Base-by-base conservation (phyloP, 2,888 invertebrate species). In the Amorpha juglandis region DNA sequence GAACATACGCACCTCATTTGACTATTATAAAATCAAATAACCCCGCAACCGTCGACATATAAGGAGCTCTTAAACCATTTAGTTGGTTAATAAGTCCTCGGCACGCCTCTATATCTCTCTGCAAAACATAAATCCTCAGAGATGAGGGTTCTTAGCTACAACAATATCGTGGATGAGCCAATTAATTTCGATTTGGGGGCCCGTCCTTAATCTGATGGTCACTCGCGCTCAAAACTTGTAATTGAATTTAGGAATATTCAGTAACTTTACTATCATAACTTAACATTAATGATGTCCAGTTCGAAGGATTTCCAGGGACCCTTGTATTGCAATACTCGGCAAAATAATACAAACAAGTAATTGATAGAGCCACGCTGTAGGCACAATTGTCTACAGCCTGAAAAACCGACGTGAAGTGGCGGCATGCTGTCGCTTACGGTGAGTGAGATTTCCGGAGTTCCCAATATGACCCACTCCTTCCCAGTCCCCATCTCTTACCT, bases 171-270 rank as follows among this genome's bases (percentile, higher is more conserved):
- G 87, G 87, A 89, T 88, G 86, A 89, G 84, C 89, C 89, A 91
- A 91, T 90, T 91, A 91, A 90, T 90, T 89, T 87, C 81, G 83
- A 90, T 89, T 87, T 86, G 78, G 80, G 82, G 82, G 80, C 79
- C 81, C 79, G 75, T 81, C 87, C 86, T 85, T 89, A 91, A 91
- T 90, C 89, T 88, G 90, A 89, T 89, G 90, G 91, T 90, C 89
- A 90, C 85, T 90, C 86, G 85, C 86, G 63, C 84, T 87, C 85
- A 84, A 78, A 89, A 91, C 87, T 81, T 79, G 80, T 82, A 78
- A 77, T 80, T 81, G 71, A 71, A 73, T 78, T 76, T 73, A 68
- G 71, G 79, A 87, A 86, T 89, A 86, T 83, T 86, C 83, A 74
- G 76, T 73, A 81, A 74, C 70, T 70, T 72, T 71, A 64, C 67